phyloP scores from a whole-genome alignment of 1,140 invertebrate species.

The Hesperophylax magnus region DNA sequence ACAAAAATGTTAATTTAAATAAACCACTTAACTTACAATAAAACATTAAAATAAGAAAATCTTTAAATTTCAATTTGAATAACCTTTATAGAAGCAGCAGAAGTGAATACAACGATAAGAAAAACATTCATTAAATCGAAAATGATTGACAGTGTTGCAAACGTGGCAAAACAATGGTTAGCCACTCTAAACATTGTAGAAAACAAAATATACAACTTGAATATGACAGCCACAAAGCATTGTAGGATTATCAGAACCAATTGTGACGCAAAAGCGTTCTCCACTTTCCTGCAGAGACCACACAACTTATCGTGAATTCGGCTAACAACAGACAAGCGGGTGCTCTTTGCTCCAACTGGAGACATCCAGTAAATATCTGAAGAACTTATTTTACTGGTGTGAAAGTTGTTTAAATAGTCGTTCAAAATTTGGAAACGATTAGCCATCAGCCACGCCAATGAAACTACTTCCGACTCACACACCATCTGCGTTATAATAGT shows the following conservation, averaged over 20 bases:
- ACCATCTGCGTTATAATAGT: conserved; percentile 36
- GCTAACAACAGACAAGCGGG: conserved; percentile 40
- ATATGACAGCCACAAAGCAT: conserved; percentile 45
- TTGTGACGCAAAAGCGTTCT: conserved; percentile 33
- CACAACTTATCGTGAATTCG: conserved; percentile 49
- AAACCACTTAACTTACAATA: not conserved
- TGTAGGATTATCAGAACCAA: conserved; percentile 36
- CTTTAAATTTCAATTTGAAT: not conserved
- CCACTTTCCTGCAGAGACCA: conserved; percentile 20
- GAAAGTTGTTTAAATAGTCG: conserved; percentile 36
- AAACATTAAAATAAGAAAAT: not conserved
- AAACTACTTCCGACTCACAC: conserved; percentile 40
- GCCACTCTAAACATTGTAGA: conserved; percentile 36
- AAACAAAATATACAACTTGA: conserved; percentile 44
- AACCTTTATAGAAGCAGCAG: conserved; percentile 40
- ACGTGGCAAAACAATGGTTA: not conserved
- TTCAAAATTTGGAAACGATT: conserved; percentile 38
- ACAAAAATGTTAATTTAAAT: not conserved
- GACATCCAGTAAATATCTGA: conserved; percentile 37
- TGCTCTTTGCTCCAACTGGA: conserved; percentile 36
- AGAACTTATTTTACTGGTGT: not conserved
- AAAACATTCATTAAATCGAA: conserved; percentile 40
- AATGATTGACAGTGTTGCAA: conserved; percentile 29
- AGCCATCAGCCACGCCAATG: conserved; percentile 28
- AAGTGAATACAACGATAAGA: conserved; percentile 10